Conservation (phyloP, 2,113 vertebrate genomes). For the Takifugu flavidus region DNA sequence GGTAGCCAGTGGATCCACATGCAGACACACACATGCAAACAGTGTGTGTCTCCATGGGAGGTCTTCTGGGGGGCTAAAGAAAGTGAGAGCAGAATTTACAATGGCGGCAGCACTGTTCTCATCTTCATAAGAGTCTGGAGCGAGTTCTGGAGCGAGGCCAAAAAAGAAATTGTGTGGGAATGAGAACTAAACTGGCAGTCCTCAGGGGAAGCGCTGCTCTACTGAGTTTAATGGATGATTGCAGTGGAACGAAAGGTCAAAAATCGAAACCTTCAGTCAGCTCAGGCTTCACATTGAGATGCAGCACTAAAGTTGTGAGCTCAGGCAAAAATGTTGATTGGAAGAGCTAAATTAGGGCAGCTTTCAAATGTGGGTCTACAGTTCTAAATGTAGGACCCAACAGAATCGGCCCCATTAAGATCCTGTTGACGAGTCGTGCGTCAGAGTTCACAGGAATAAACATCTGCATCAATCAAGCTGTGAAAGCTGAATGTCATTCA, state of each 20-base stretch:
- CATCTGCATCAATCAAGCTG: too few species aligned
- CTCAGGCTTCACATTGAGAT: too few species aligned
- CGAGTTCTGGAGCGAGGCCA: constrained; percentile 18
- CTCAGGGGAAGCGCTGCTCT: too few species aligned
- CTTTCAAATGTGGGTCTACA: too few species aligned
- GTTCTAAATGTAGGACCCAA: too few species aligned
- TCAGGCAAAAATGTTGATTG: too few species aligned
- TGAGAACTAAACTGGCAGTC: constrained; percentile 21
- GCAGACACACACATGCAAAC: constrained; percentile 1
- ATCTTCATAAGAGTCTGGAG: constrained; percentile 2
- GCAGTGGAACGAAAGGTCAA: background rate
- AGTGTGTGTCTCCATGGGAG: constrained; percentile 42
- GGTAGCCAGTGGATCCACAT: constrained; percentile 17
- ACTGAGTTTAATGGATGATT: constrained; percentile 2
- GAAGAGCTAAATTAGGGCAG: too few species aligned
- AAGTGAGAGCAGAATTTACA: constrained; percentile 28
- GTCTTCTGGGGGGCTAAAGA: constrained; percentile 26
- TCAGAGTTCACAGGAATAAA: too few species aligned
- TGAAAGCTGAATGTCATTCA: too few species aligned
- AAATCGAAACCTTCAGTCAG: too few species aligned
- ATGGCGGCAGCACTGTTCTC: constrained; percentile 19
- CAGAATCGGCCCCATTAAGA: too few species aligned
- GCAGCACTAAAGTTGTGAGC: background rate
- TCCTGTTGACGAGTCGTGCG: too few species aligned
- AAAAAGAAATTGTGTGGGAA: constrained; percentile 13